Base-by-base conservation (phyloP, 2,113 vertebrate species). In the Calidris pugnax region DNA sequence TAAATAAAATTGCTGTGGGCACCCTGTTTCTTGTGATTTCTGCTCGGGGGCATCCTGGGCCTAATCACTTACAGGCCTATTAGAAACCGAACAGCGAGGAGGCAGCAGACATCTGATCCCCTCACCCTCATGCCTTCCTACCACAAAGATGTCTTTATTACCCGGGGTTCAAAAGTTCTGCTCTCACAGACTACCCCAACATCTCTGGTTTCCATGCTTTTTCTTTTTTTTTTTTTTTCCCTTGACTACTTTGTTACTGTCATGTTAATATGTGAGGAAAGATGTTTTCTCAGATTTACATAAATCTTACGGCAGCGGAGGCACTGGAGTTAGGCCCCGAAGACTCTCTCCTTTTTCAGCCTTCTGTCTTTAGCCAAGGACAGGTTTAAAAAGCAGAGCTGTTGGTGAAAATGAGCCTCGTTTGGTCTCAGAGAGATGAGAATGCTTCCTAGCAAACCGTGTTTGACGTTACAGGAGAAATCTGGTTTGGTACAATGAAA, bases 81-180 rank as follows among this genome's bases (percentile, higher is more conserved):
- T 45, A 69, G 75, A 79, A 90, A 56, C 71, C 6, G 6, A 95
- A 73, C 32, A 80, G 92, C 77, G 84, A 5, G 85, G 83, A 94
- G 89, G 85, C 75, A 77, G 64, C 21, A 45, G 95, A 90, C 91
- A 97, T 97, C 85, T 93, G 94, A 96, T 97, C 81, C 79, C 41
- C 60, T 92, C 27, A 22, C 47, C 71, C 88, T 89, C 14, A 20
- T 93, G 85, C 90, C 75, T 97, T 91, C 85, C 64, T 43, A 57
- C 96, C 92, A 98, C 96, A 97, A 97, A 97, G 97, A 95, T 96
- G 92, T 81, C 95, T 97, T 97, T 98, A 93, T 97, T 95, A 76
- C 68, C 28, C 0, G 50, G 76, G 66, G 80, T 97, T 97, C 93
- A 95, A 89, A 97, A 97, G 94, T 96, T 96, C 97, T 94, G 57